Base-by-base conservation (phyloP, 2,888 invertebrate genomes). In the Beris morrisii region DNA sequence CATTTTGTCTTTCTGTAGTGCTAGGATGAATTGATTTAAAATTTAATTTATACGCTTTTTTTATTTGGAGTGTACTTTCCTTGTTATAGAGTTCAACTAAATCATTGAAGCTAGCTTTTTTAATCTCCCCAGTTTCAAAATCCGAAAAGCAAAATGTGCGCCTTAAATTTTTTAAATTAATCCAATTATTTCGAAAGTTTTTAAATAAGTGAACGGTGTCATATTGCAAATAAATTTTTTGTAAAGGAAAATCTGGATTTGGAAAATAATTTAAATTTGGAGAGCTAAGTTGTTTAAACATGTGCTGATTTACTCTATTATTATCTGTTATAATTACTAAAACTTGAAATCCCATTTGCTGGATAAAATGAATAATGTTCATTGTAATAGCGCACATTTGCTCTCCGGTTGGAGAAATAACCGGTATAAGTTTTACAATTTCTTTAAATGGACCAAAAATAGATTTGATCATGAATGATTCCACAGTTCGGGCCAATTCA, bases 371-470 rank as follows among this genome's bases (percentile, higher is more conserved):
- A 12, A 46, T 46, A 9, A 46, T 46, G 5, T 46, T n/a, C 15
- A 13, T 5, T n/a, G 46, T 46, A 46, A 13, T 13, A 5, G n/a
- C 11, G 46, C 5, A 46, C 12, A 46, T 5, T 5, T 46, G 11
- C 6, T 12, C 5, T 5, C 46, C 46, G 3, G 46, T 46, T 13
- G 13, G 15, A 5, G 13, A 15, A 11, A 15, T 12, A 13, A 46
- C 46, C 11, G 46, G 46, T n/a, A 46, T 15, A 13, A 46, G 15
- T 46, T 46, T 46, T 46, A 46, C 46, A 13, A 46, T 46, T 46
- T 46, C 46, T 46, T 46, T 46, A 46, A 46, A 46, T 5, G 46
- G 15, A 11, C 46, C 46, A 46, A 46, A 46, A 11, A n/a, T 13
- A 5, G 46, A 46, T 12, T 46, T 46, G 1, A 12, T 15, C 46